Evolutionary conservation across 2,113 vertebrate species (phyloP), one percentile per base, ranked within the genome.

Genomic region (Uria lomvia): DNA sequence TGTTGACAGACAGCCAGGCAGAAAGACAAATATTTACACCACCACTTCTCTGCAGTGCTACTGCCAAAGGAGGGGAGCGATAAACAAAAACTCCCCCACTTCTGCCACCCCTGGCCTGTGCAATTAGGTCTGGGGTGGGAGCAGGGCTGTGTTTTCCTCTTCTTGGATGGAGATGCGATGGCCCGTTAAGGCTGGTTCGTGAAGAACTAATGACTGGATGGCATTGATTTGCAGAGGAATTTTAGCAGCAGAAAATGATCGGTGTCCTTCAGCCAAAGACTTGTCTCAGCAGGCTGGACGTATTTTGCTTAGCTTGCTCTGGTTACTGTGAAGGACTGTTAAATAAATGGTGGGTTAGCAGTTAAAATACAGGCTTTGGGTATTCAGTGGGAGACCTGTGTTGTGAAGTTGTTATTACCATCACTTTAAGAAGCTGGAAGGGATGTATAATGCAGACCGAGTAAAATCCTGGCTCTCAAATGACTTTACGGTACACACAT

Each of bases 1-100:
- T 49, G 60, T 60, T 92, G 93, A 97, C 81, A 91, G 94, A 68
- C 73, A 89, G 73, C 29, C 52, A 43, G 84, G 70, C 89, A 85
- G 87, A 90, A 96, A 94, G 94, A 78, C 62, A 86, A 96, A 86
- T 94, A 96, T 96, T 96, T 91, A 90, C 68, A 81, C 55, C 77
- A 79, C 42, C 84, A 42, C 81, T 93, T 87, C 87, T 92, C 73
- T 85, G 67, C 77, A 63, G 62, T 20, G 74, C 94, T 95, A 85
- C 92, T 1, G 23, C 92, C 92, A 76, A 60, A 82, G 68, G 40
- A 78, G 58, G 56, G 58, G 53, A 86, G 66, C 0, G 0, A 79
- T 70, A 87, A 95, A 91, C 77, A 92, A 96, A 96, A 92, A 40
- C 81, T 94, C 77, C 59, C 29, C 77, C 52, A 72, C 77, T 85